Base-by-base conservation (phyloP, 2,888 invertebrate genomes). In the Arenicola marina region DNA sequence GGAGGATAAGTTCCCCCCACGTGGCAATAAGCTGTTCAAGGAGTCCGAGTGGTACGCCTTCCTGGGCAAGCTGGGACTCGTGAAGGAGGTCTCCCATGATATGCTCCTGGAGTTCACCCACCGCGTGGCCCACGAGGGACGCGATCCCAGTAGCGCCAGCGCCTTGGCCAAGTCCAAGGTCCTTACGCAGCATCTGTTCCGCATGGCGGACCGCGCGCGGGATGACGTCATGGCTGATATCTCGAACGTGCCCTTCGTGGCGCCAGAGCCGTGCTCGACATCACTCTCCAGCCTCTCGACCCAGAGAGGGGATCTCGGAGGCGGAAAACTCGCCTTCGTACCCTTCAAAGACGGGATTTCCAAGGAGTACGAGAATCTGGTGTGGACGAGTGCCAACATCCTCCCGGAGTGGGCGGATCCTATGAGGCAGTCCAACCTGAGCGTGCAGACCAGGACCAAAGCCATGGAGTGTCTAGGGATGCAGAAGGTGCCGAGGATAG, bases 381-480 rank as follows among this genome's bases (percentile, higher is more conserved):
- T 44, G 2, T 70, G 70, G 70, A 68, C 65, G 18, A 48, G 58
- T 15, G 66, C 66, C 21, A 61, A 56, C 44, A 21, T 70, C 11
- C 56, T 70, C 7, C 70, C 68, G 1, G 24, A 32, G n/a, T 70
- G 70, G 70, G 70, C 70, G 18, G 62, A 67, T 48, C 70, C 70
- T 21, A 45, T 51, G 34, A 53, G 51, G 18, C 59, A 58, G 34
- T 15, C 31, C 11, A 26, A 29, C 18, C 51, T 61, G 15, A 31
- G 44, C 21, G 15, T n/a, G 21, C 51, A 56, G 1, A 60, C 60
- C 21, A 45, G 55, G 51, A 51, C 48, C 21, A 53, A 57, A 34
- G n/a, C 62, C 11, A 29, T 54, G 34, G 56, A 62, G 32, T 29
- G 55, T 32, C 54, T 68, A 7, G 45, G 48, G 0, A 46, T 68